These are phyloP conservation scores for Tinea pellionella DNA, from an alignment of 2,888 invertebrate genomes.

Conservation along the genomic window DNA sequence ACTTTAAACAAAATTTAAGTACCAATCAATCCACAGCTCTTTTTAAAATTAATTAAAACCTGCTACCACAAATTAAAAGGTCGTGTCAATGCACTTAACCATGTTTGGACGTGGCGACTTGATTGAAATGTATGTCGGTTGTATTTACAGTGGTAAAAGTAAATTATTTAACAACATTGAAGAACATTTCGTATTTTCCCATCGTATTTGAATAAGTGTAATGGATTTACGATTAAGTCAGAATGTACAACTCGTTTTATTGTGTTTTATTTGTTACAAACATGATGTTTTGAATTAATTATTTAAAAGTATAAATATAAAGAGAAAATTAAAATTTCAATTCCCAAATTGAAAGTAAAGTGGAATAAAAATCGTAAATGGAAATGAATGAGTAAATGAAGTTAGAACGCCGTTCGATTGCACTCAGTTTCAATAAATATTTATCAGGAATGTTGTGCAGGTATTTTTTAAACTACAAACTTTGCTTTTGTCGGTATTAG, in stretches of 20 bases:
- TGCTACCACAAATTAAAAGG: background rate
- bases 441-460: conserved; percentile 2
- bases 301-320: background rate
- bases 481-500: no score
- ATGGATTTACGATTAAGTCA: background rate
- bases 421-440: conserved; percentile 10
- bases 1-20: background rate
- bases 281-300: background rate
- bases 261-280: background rate
- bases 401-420: conserved; percentile 12
- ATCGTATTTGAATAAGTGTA: background rate
- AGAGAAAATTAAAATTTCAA: background rate
- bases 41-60: conserved; percentile 9
- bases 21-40: conserved; percentile 1
- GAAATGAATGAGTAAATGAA: conserved; percentile 12
- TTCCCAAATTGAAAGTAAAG: conserved; percentile 7
- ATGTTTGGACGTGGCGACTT: conserved; percentile 1
- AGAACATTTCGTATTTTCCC: background rate
- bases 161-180: conserved; percentile 7
- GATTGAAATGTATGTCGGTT: background rate
- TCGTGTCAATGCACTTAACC: conserved; percentile 7
- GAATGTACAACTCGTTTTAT: background rate
- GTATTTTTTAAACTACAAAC: background rate
- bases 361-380: conserved; percentile 7
- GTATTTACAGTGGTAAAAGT: background rate